phyloP scores from a whole-genome alignment of 2,888 invertebrate species.

The Campopleginae sp. region DNA sequence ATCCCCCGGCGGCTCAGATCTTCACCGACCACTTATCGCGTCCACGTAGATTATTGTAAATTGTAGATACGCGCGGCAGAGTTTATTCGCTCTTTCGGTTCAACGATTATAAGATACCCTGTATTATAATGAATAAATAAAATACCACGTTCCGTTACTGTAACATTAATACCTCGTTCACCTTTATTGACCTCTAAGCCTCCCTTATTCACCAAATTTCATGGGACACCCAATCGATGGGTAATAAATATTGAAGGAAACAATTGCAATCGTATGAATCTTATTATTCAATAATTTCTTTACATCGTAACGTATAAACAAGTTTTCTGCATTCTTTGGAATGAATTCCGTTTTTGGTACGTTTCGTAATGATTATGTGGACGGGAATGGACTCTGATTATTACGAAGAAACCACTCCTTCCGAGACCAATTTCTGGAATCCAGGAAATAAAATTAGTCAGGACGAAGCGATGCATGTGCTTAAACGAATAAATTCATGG shows the following conservation, averaged over 20 bases:
- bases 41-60: slow-evolving; percentile 74
- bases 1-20: slow-evolving; percentile 71
- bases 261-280: neutral
- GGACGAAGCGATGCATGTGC: neutral
- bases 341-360: slow-evolving; percentile 8
- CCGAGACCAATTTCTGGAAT: slow-evolving; percentile 70
- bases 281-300: neutral
- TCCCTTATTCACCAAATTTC: neutral
- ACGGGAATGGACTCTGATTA: neutral
- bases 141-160: slow-evolving; percentile 80
- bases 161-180: slow-evolving; percentile 18
- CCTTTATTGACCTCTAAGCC: neutral
- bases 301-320: slow-evolving; percentile 8
- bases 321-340: slow-evolving; percentile 13
- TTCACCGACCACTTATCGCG: slow-evolving; percentile 49
- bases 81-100: slow-evolving; percentile 63
- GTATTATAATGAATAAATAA: slow-evolving; percentile 82
- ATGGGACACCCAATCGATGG: no score
- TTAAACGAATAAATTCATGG: no score
- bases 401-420: slow-evolving; percentile 65
- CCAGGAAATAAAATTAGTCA: neutral
- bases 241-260: neutral
- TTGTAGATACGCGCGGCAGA: slow-evolving; percentile 76
- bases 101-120: slow-evolving; percentile 72
- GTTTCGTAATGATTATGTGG: neutral